Evolutionary conservation across 2,113 vertebrate species (phyloP), one percentile per base, ranked within the genome.

Genomic region (Alethe diademata): DNA sequence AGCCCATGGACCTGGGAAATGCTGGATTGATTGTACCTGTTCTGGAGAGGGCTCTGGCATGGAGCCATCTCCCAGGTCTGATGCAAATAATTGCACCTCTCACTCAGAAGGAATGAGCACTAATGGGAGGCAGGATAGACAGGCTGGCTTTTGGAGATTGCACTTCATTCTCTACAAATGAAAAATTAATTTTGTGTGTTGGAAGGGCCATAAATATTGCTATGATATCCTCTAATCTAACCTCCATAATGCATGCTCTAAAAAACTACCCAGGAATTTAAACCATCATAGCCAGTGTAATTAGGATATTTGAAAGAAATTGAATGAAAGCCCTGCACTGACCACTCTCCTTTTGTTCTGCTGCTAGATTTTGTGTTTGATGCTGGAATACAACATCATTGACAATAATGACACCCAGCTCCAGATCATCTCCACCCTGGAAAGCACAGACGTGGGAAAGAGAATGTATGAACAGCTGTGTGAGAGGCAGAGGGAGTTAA

Each of bases 311-410:
- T 53, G 67, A n/a, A 67, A 66, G 43, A 57, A 76, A 17, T 6
- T 3, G 62, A 51, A n/a, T 14, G 23, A 36, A 71, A 95, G 48
- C 62, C 14, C 36, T 79, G 79, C 45, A 65, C 36, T 76, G 81
- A 90, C 43, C 62, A 4, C 23, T 95, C 14, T 11, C 42, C 4
- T 70, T 42, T 71, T 6, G 1, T 79, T 70, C 71, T 75, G 4
- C 8, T 38, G 12, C 48, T 96, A 99, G 99, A 99, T 99, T 97
- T 96, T 99, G 93, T 99, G 99, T 94, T 97, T 99, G 96, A 99
- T 99, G 99, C 98, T 99, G 97, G 99, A 99, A 85, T 99, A 99
- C 97, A 99, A 99, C 98, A 99, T 99, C 97, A 99, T 99, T 8
- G 99, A 99, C 96, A 99, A 99, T 95, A 99, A 99, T 5, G 99